phyloP scores from a whole-genome alignment of 2,888 invertebrate species.

The Apotomis capreana region DNA sequence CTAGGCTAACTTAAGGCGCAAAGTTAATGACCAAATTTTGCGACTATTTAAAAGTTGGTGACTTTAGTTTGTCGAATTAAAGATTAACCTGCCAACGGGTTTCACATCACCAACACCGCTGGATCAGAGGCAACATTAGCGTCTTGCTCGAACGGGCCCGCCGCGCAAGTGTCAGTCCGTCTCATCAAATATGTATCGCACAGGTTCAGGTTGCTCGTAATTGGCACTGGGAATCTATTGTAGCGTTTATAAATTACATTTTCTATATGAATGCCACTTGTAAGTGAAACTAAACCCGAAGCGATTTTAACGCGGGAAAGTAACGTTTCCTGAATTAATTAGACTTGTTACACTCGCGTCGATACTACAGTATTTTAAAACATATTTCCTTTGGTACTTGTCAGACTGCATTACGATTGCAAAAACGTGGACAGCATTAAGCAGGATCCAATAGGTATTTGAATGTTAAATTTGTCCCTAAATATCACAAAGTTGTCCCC shows the following conservation, averaged over 20 bases:
- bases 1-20: neutral
- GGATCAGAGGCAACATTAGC: conserved; percentile 64
- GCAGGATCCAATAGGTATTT: neutral
- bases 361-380: too few species aligned
- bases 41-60: neutral
- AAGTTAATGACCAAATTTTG: conserved; percentile 18
- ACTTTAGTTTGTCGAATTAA: conserved; percentile 46
- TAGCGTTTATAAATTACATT: conserved; percentile 15
- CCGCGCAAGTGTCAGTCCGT: conserved; percentile 53
- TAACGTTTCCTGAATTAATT: neutral
- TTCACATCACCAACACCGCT: conserved; percentile 49
- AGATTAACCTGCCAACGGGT: conserved; percentile 56
- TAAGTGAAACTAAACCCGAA: neutral
- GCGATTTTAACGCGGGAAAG: neutral
- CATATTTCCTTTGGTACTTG: neutral
- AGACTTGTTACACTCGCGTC: too few species aligned
- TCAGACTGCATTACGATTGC: neutral
- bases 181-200: conserved; percentile 65
- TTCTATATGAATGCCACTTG: neutral
- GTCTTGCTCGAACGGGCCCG: conserved; percentile 52
- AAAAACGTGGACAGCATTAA: neutral
- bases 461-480: conserved; percentile 3
- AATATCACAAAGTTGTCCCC: conserved; percentile 36
- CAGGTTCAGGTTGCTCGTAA: conserved; percentile 45
- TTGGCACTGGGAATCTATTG: conserved; percentile 10